phyloP scores from a whole-genome alignment of 2,888 invertebrate genomes.

The Baccha elongata region DNA sequence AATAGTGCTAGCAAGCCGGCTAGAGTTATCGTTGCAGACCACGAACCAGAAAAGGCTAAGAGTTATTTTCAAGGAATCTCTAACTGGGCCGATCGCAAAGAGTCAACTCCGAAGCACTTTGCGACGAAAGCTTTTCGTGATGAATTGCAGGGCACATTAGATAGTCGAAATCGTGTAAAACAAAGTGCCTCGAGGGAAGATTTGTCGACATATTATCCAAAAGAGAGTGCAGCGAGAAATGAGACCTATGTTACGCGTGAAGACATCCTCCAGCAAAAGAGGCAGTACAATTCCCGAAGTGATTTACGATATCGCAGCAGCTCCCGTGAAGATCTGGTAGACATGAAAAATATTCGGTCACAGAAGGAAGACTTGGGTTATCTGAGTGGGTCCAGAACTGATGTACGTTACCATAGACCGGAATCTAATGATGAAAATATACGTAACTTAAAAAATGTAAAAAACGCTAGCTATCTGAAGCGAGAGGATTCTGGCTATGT shows the following conservation, averaged over 20 bases:
- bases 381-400: constrained; percentile 78
- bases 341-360: constrained; percentile 78
- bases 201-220: constrained; percentile 42
- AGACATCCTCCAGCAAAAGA: constrained; percentile 81
- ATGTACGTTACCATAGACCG: constrained; percentile 76
- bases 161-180: constrained; percentile 79
- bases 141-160: constrained; percentile 81
- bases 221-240: constrained; percentile 63
- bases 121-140: constrained; percentile 82
- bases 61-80: constrained; percentile 89
- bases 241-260: constrained; percentile 81
- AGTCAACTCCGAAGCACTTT: constrained; percentile 80
- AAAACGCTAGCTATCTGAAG: constrained; percentile 75
- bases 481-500: constrained; percentile 77
- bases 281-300: constrained; percentile 79
- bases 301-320: constrained; percentile 79
- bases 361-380: constrained; percentile 78
- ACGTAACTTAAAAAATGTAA: constrained; percentile 68
- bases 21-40: constrained; percentile 84
- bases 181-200: constrained; percentile 76
- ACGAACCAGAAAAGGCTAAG: constrained; percentile 82
- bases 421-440: constrained; percentile 76
- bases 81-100: constrained; percentile 90
- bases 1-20: constrained; percentile 82
- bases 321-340: constrained; percentile 80